Base-by-base conservation (phyloP, 2,113 vertebrate genomes). In the Ciconia maguari region DNA sequence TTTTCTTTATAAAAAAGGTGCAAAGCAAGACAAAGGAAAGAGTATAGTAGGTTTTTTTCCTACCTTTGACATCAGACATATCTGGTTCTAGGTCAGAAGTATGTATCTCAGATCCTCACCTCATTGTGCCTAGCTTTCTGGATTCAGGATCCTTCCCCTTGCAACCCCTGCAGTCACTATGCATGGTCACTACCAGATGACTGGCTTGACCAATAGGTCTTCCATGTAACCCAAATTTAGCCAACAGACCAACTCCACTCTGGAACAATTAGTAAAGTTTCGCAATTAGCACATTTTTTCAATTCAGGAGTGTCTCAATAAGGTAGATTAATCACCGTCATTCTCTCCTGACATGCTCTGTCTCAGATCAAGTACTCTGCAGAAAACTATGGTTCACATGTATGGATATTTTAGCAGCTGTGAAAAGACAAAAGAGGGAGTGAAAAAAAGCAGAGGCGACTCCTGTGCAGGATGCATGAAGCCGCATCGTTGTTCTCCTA, bases 251-350 rank as follows among this genome's bases (percentile, higher is more conserved):
- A 83, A 21, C 10, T 61, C 38, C 22, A 8, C 17, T 44, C 41
- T n/a, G 46, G 27, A 83, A 52, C 19, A 46, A 61, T 6, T 19
- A 38, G 6, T 20, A 9, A 55, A 49, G 34, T 54, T 87, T 51
- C 64, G 32, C 21, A 55, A 54, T 42, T 25, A 62, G 46, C 8
- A 17, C 9, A 6, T 49, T 86, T 44, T 49, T 51, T 48, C 81
- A 42, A 2, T 42, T 55, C 58, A 74, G 60, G 26, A 44, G 32
- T 70, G 26, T 58, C 42, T 65, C 24, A 24, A 11, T 32, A 62
- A 0, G 0, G 30, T 5, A 46, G 36, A 65, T 9, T 9, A 34
- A 77, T 16, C 0, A 0, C 26, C 34, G 27, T 34, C 44, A 34
- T 11, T n/a, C 54, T 77, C 29, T 76, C 29, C 13, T 57, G 42